Base-by-base conservation (phyloP, 1,140 invertebrate species). In the Pseudachorutes palmiensis region DNA sequence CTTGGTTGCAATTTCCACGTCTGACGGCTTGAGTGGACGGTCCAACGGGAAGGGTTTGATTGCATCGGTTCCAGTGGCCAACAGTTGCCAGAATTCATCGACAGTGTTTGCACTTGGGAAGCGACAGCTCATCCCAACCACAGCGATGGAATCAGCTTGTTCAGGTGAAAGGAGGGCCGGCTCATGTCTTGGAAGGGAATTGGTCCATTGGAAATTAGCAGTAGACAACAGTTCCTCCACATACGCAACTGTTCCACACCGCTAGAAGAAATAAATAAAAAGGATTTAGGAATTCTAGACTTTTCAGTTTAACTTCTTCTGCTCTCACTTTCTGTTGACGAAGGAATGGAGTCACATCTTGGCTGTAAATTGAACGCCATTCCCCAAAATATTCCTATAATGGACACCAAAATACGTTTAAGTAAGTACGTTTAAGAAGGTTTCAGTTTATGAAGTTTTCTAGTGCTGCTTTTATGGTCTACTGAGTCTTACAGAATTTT, bases 71-170 rank as follows among this genome's bases (percentile, higher is more conserved):
- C 63, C 63, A 19, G 22, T 19, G 9, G 22, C 19, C 1, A 64
- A 24, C 2, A 55, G 26, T 5, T 26, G 3, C 63, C 63, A 64
- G 55, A 14, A 64, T 30, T 64, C 63, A 2, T 64, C 48, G 2
- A 30, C 16, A 24, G 22, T 55, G 28, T 64, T 64, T 2, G 63
- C 63, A 9, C 63, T 36, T 51, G 63, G 63, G 28, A 55, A 64
- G 12, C 63, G 41, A 55, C 63, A 64, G 32, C 45, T 64, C 45
- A 64, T 51, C 5, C 63, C 63, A 64, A 64, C 28, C 2, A 64
- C 30, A 19, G 63, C 63, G n/a, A 64, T 64, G 2, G 63, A 49
- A 51, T 64, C 30, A 31, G 24, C 59, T 5, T 32, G 26, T 30
- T 36, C 59, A 31, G 59, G 24, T 14, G 24, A 45, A 45, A 45